Evolutionary conservation across 2,797 vertebrate genomes (phyloP).

Genomic region (Mionectes olivaceus): DNA sequence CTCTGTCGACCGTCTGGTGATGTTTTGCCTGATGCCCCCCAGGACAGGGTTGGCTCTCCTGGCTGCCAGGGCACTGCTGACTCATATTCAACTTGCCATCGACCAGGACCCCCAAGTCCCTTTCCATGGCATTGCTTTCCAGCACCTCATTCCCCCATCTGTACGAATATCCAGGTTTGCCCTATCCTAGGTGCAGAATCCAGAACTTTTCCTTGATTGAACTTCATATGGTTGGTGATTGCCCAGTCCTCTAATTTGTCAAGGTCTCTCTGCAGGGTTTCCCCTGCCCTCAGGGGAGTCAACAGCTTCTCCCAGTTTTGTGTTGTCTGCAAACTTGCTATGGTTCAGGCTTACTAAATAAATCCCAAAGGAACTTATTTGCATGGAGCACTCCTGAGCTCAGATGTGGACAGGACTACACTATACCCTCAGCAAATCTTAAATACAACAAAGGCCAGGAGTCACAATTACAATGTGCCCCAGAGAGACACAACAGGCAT

Average conservation of each 20-base stretch:
- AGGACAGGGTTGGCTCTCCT: not conserved
- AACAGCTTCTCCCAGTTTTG: not conserved
- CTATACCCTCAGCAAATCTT: not conserved
- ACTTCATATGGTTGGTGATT: not conserved
- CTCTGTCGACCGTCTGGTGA: rapidly evolving
- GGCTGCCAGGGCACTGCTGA: not conserved
- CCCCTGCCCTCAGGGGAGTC: not conserved
- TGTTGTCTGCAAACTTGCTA: not conserved
- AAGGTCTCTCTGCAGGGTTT: not conserved
- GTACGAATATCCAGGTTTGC: not conserved
- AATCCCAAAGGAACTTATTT: not conserved
- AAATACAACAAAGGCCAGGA: not conserved
- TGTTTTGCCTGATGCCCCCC: not conserved
- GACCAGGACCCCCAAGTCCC: not conserved
- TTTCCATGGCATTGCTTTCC: not conserved
- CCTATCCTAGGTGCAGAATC: not conserved
- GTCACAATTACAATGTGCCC: not conserved
- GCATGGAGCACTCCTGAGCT: not conserved
- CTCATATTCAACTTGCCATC: not conserved
- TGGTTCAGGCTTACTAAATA: not conserved
- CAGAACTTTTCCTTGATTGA: not conserved
- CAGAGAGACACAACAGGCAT: not conserved
- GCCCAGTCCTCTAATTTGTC: not conserved
- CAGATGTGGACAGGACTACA: not conserved
- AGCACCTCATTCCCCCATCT: not conserved